Evolutionary conservation across 2,888 invertebrate species (phyloP).

Genomic region (Lepidochrysops patricia): DNA sequence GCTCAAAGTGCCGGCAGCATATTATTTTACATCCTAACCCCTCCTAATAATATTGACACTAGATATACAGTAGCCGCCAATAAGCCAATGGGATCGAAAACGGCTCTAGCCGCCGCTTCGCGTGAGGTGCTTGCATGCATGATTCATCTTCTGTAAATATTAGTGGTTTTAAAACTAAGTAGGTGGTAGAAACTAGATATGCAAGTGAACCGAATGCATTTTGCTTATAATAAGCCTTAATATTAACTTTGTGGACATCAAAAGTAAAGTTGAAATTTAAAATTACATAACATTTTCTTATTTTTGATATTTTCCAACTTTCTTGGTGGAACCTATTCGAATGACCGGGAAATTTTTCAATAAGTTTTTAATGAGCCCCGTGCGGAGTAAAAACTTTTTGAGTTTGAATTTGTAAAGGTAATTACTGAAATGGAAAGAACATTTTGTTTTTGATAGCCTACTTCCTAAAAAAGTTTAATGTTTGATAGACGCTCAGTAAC

Average conservation of each 20-base stretch:
- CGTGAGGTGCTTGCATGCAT: not conserved
- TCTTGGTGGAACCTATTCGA: not conserved
- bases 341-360: not conserved
- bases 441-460: not conserved
- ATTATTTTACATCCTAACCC: conserved; percentile 2
- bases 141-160: not conserved
- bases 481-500: not conserved
- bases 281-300: not conserved
- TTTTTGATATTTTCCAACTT: conserved; percentile 1
- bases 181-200: not conserved
- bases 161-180: not conserved
- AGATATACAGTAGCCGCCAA: not conserved
- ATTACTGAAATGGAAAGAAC: not conserved
- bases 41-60: not conserved
- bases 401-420: not conserved
- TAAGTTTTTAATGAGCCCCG: conserved; percentile 7
- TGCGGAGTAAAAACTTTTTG: not conserved
- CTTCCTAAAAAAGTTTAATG: not conserved
- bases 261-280: not conserved
- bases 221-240: not conserved
- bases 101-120: conserved; percentile 1
- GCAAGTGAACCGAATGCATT: not conserved
- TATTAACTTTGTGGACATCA: not conserved
- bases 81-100: not conserved
- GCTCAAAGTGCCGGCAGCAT: not conserved